Conservation (phyloP, 2,888 invertebrate species). For the Hypena proboscidalis region DNA sequence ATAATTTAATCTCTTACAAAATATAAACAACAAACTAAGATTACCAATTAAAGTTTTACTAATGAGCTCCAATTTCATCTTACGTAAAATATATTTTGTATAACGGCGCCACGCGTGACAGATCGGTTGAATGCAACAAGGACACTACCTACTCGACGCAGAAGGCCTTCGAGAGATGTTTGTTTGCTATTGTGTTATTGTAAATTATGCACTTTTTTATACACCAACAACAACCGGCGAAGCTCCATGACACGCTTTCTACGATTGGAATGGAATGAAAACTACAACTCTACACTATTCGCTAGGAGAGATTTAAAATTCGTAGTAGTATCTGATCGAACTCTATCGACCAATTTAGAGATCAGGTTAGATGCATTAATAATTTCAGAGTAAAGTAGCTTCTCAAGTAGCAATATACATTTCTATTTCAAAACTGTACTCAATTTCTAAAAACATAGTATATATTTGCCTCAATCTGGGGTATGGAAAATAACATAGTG, state of each 20-base stretch:
- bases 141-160: constrained; percentile 48
- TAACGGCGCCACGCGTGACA: constrained; percentile 47
- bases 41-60: constrained; percentile 4
- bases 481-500: too few species aligned
- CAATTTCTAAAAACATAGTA: too few species aligned
- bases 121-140: constrained; percentile 57
- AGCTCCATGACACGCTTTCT: constrained; percentile 74
- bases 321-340: constrained; percentile 17
- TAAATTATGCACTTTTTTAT: constrained; percentile 71
- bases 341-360: constrained; percentile 18
- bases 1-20: not conserved
- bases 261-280: constrained; percentile 51
- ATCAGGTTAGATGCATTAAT: constrained; percentile 25
- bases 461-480: too few species aligned
- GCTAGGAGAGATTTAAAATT: constrained; percentile 25
- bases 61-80: constrained; percentile 17
- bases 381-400: constrained; percentile 14
- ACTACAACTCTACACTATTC: constrained; percentile 29
- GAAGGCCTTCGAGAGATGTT: constrained; percentile 62
- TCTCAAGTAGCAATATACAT: not conserved
- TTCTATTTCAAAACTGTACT: not conserved
- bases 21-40: not conserved
- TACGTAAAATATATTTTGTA: constrained; percentile 31
- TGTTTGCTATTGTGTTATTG: constrained; percentile 61
- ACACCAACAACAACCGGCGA: constrained; percentile 51